Evolutionary conservation across 2,113 vertebrate genomes (phyloP).

Genomic region (Phylloscopus trochiloides): DNA sequence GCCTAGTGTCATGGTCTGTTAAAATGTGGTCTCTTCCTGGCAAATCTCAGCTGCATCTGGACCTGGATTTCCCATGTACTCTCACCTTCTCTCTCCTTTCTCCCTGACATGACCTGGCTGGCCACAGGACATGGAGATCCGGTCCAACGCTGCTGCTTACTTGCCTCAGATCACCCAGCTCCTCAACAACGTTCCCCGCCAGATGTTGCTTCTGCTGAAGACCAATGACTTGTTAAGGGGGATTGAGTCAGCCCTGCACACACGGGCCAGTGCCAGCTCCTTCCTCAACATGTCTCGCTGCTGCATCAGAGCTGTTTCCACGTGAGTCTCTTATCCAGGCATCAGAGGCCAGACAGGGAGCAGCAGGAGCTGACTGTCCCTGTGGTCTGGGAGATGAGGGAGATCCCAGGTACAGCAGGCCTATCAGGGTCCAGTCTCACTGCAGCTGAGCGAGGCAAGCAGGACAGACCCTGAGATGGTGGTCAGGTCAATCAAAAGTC

Average conservation of each 20-base stretch:
- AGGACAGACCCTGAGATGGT: not conserved
- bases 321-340: slow-evolving; percentile 70
- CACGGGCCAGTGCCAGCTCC: slow-evolving; percentile 87
- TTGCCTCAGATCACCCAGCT: slow-evolving; percentile 94
- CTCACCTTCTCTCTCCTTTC: slow-evolving; percentile 15
- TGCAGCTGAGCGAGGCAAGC: not conserved
- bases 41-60: not conserved
- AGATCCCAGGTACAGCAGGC: not conserved
- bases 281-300: slow-evolving; percentile 98
- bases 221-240: slow-evolving; percentile 94
- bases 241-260: slow-evolving; percentile 87
- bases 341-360: not conserved
- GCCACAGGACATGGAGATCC: slow-evolving; percentile 86
- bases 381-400: not conserved
- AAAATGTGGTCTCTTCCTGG: not conserved
- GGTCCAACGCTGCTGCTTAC: slow-evolving; percentile 85
- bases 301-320: slow-evolving; percentile 85
- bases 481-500: not conserved
- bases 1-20: not conserved
- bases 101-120: not conserved
- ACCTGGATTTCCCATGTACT: not conserved
- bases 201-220: slow-evolving; percentile 96
- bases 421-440: not conserved
- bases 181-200: slow-evolving; percentile 86
- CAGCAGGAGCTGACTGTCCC: not conserved